Conservation (phyloP, 2,797 vertebrate genomes). For the Kryptolebias ocellatus region DNA sequence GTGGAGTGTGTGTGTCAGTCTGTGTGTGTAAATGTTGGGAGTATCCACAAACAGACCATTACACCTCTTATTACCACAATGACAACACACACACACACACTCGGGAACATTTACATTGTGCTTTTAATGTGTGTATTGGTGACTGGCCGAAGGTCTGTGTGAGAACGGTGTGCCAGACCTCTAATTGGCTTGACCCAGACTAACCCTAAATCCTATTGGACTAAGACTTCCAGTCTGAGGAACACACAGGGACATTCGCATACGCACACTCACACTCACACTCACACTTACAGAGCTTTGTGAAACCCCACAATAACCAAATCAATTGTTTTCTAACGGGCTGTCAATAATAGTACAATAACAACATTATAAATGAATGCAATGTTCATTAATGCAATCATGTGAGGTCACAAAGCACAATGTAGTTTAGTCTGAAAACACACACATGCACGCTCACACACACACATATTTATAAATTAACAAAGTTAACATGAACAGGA, state of each 20-base stretch:
- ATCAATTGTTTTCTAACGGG: slow-evolving; percentile 49
- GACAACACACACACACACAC: slow-evolving; percentile 49
- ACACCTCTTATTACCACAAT: slow-evolving; percentile 53
- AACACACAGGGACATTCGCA: slow-evolving; percentile 3
- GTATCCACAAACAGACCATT: slow-evolving; percentile 54
- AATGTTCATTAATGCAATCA: slow-evolving; percentile 8
- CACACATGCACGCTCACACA: not conserved
- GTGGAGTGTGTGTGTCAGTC: slow-evolving; percentile 11
- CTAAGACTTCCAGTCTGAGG: slow-evolving; percentile 81
- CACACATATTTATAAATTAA: not conserved
- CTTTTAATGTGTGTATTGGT: slow-evolving; percentile 72
- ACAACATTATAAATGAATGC: slow-evolving; percentile 14
- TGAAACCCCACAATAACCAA: slow-evolving; percentile 37
- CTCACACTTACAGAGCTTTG: slow-evolving; percentile 36
- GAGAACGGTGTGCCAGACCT: slow-evolving; percentile 84
- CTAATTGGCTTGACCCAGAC: slow-evolving; percentile 88
- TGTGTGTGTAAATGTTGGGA: slow-evolving; percentile 4
- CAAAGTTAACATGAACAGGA: not conserved
- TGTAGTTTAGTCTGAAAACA: not conserved
- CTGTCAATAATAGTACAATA: slow-evolving; percentile 23
- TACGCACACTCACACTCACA: slow-evolving; percentile 23
- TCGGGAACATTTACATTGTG: slow-evolving; percentile 34
- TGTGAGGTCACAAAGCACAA: slow-evolving; percentile 9
- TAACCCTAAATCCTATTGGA: slow-evolving; percentile 88
- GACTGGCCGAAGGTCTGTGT: slow-evolving; percentile 80